phyloP scores from a whole-genome alignment of 2,888 invertebrate species.

The Euplagia quadripunctaria region DNA sequence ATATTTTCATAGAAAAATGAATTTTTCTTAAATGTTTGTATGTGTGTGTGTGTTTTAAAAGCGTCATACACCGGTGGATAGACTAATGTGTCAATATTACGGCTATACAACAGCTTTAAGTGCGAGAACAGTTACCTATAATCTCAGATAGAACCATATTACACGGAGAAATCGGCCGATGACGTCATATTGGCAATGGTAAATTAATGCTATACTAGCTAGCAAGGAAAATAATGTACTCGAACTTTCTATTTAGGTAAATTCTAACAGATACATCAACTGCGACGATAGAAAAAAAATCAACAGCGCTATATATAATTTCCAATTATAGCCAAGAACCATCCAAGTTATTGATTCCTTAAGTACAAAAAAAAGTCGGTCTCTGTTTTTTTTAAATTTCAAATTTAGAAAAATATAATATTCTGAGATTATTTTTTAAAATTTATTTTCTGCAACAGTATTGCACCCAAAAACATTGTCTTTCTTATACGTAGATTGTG shows the following conservation, averaged over 20 bases:
- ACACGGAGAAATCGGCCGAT: conserved; percentile 6
- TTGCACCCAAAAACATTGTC: no score
- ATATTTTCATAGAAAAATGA: no score
- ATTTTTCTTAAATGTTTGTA: no score
- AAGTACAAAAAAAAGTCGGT: no score
- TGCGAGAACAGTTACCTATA: conserved; percentile 10
- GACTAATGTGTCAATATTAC: conserved; percentile 2
- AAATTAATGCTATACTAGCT: neutral
- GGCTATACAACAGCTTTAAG: neutral
- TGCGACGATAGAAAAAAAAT: neutral
- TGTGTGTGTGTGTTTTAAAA: neutral
- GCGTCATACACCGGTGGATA: neutral
- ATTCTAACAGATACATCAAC: neutral
- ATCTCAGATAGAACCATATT: conserved; percentile 3
- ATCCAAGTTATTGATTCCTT: no score
- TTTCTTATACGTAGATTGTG: no score
- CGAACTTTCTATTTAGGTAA: neutral
- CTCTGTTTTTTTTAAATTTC: no score
- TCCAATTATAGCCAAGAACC: no score
- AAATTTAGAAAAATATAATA: no score
- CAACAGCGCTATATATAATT: neutral
- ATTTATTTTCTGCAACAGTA: no score
- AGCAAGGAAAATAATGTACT: neutral
- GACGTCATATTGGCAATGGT: conserved; percentile 10
- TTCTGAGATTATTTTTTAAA: no score